A percentile compares a stretch with the other conserved stretches of the same genome.
These are phyloP conservation scores for Urechis unicinctus DNA, from an alignment of 2,888 invertebrate genomes.

Conservation along the genomic window DNA sequence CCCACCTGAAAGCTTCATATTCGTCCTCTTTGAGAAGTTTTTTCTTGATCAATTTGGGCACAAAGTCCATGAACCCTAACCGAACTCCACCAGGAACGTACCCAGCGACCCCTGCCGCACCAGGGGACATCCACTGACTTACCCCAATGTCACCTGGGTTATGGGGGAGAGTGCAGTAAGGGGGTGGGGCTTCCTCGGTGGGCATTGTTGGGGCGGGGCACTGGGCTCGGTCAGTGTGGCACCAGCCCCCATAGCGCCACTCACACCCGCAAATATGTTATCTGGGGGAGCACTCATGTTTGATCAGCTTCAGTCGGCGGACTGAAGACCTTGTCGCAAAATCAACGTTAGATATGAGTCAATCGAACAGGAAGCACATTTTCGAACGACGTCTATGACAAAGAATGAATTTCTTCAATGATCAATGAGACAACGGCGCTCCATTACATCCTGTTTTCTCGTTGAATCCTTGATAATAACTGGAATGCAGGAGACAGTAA, in stretches of 20 bases:
- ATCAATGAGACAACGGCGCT: too few relatives aligned
- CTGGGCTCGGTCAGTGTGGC: too few relatives aligned
- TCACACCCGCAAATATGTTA: background rate
- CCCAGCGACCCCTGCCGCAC: constrained; percentile 3
- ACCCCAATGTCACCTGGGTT: background rate
- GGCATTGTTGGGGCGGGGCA: constrained; percentile 4
- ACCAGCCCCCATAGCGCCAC: background rate
- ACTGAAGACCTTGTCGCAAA: too few relatives aligned
- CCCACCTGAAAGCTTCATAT: constrained; percentile 21
- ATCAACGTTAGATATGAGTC: too few relatives aligned
- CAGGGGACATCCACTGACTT: constrained; percentile 1
- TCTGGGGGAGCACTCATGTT: too few relatives aligned
- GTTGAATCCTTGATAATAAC: too few relatives aligned
- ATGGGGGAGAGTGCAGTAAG: constrained; percentile 21
- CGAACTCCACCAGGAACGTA: constrained; percentile 12
- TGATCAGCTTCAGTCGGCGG: too few relatives aligned
- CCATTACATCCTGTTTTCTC: too few relatives aligned
- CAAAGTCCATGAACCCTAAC: constrained; percentile 22
- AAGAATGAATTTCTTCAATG: too few relatives aligned
- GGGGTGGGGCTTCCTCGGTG: constrained; percentile 20
- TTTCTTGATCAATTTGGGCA: constrained; percentile 18
- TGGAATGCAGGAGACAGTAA: too few relatives aligned
- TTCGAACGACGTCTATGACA: too few relatives aligned
- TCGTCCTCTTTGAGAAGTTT: constrained; percentile 16
- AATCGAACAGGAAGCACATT: too few relatives aligned